A percentile compares a stretch with the other conserved stretches of the same genome.
Evolutionary conservation across 37 sponge, comb jelly and placozoan species (phyloP).

Genomic region (Cliona cf. orientalis): DNA sequence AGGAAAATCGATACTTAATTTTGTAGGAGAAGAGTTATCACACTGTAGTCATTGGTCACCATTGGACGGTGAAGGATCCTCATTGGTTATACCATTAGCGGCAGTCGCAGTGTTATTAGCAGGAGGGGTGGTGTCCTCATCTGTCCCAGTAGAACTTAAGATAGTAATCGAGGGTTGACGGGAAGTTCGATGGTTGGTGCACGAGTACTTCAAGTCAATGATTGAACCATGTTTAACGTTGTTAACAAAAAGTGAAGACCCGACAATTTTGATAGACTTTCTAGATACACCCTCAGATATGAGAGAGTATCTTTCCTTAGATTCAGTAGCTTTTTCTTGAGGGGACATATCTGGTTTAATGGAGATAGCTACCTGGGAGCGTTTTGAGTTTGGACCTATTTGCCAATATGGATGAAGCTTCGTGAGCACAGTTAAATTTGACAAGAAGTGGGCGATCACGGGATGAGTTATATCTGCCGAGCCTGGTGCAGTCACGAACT

Average conservation of each 20-base stretch:
- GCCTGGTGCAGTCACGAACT: too few species aligned
- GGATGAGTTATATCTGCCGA: too few species aligned
- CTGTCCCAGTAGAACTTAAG: background rate
- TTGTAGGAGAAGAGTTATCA: too few species aligned
- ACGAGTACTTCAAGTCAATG: background rate
- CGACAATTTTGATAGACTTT: constrained; percentile 1
- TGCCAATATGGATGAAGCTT: too few species aligned
- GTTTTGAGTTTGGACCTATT: background rate
- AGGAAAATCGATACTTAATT: too few species aligned
- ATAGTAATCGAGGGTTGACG: background rate
- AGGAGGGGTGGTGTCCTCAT: background rate
- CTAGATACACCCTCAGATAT: background rate
- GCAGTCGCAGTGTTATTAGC: background rate
- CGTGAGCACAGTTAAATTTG: too few species aligned
- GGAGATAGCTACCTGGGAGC: background rate
- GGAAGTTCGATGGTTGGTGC: background rate
- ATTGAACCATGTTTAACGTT: constrained; percentile 5
- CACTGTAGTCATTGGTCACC: background rate
- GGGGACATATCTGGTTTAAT: constrained; percentile 17
- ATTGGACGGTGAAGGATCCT: background rate
- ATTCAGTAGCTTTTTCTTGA: background rate
- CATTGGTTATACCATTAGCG: background rate
- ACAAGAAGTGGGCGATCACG: too few species aligned
- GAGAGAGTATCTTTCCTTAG: constrained; percentile 15
- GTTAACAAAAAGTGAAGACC: background rate